Evolutionary conservation across 1,140 invertebrate species (phyloP).

Genomic region (Calosoma granatense): DNA sequence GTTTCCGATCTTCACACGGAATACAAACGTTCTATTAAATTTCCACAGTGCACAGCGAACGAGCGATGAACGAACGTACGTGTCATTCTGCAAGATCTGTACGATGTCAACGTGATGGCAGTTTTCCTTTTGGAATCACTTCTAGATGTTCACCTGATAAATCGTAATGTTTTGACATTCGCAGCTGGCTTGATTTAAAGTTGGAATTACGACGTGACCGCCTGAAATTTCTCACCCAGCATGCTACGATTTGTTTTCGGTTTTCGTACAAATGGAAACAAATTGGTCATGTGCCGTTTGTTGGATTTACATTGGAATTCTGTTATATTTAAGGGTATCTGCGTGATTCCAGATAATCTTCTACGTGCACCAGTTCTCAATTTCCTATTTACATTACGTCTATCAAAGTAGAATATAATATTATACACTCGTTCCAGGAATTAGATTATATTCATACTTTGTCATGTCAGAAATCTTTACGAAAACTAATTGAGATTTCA

Average conservation of each 20-base stretch:
- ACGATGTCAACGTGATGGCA: not conserved
- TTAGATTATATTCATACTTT: too few species aligned
- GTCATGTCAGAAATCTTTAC: too few species aligned
- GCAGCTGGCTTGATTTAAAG: not conserved
- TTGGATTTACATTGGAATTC: not conserved
- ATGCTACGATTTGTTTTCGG: not conserved
- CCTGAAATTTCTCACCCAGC: too few species aligned
- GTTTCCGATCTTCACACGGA: conserved; percentile 1
- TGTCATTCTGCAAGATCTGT: too few species aligned
- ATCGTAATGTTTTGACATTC: conserved; percentile 4
- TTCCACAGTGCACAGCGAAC: not conserved
- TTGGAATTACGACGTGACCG: too few species aligned
- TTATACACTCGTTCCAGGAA: too few species aligned
- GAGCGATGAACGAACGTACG: too few species aligned
- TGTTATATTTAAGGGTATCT: not conserved
- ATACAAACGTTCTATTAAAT: not conserved
- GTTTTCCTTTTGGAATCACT: not conserved
- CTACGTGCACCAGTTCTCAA: too few species aligned
- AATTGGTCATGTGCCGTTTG: not conserved
- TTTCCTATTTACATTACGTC: too few species aligned
- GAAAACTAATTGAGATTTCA: too few species aligned
- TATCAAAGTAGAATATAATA: too few species aligned
- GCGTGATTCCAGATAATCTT: not conserved
- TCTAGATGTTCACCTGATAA: conserved; percentile 2
- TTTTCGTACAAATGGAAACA: not conserved